A percentile compares a stretch with the other conserved stretches of the same genome.
Evolutionary conservation across 2,888 invertebrate genomes (phyloP).

Genomic region (Hydropsyche betteni): DNA sequence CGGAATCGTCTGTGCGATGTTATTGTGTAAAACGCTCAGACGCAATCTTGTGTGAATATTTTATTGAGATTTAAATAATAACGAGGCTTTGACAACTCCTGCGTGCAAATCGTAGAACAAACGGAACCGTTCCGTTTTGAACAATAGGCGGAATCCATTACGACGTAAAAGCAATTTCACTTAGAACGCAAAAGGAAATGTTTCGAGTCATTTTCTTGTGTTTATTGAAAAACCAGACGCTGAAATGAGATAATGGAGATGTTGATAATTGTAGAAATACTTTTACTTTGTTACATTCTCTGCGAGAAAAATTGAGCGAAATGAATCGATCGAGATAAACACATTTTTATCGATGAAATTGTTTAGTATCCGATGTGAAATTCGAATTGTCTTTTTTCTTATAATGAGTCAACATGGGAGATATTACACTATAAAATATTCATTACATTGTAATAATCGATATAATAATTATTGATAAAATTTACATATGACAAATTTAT

Average conservation of each 20-base stretch:
- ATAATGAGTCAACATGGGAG: too few relatives aligned
- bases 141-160: constrained; percentile 13
- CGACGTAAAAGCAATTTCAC: constrained; percentile 8
- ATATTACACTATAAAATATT: too few relatives aligned
- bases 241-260: not conserved
- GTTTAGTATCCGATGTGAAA: too few relatives aligned
- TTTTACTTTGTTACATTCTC: not conserved
- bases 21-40: not conserved
- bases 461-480: too few relatives aligned
- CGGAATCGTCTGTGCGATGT: not conserved
- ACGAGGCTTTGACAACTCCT: not conserved
- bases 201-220: not conserved
- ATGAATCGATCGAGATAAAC: not conserved
- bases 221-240: not conserved
- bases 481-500: too few relatives aligned
- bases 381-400: too few relatives aligned
- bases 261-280: not conserved
- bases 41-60: not conserved
- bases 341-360: too few relatives aligned
- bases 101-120: not conserved
- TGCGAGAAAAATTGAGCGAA: not conserved
- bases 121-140: not conserved
- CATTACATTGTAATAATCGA: too few relatives aligned
- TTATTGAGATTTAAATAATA: constrained; percentile 8
- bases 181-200: not conserved